Conservation (phyloP, 1,140 invertebrate genomes). For the Diuraphis noxia region DNA sequence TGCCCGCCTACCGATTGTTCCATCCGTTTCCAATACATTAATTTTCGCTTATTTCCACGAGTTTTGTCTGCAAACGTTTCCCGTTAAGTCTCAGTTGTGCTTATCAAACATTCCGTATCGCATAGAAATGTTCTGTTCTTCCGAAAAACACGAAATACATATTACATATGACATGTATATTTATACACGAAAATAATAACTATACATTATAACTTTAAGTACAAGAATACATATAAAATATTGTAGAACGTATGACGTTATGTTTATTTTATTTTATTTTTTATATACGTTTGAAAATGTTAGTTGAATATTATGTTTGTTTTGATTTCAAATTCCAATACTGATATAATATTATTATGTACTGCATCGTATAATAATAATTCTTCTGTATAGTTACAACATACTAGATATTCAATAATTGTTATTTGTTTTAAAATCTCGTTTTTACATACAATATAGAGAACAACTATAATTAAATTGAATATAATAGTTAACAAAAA, state of each 20-base stretch:
- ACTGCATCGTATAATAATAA: not conserved
- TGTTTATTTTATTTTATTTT: not conserved
- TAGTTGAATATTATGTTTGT: not conserved
- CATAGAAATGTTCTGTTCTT: not conserved
- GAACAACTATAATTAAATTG: not conserved
- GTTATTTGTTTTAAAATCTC: not conserved
- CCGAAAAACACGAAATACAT: not conserved
- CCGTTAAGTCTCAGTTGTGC: constrained; percentile 24
- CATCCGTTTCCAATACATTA: constrained; percentile 53
- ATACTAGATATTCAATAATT: not conserved
- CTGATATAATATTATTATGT: not conserved
- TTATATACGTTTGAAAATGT: not conserved
- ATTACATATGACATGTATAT: not conserved
- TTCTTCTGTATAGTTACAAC: not conserved
- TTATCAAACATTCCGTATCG: constrained; percentile 42
- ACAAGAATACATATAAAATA: not conserved
- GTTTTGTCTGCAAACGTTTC: constrained; percentile 12
- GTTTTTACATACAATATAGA: not conserved
- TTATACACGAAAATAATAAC: not conserved
- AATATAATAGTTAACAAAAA: not conserved
- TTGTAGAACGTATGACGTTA: not conserved
- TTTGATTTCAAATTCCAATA: not conserved
- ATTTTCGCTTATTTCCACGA: constrained; percentile 43
- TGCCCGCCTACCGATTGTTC: constrained; percentile 41
- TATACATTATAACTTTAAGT: constrained; percentile 3